phyloP scores from a whole-genome alignment of 2,888 invertebrate species.

The Amitus sp. region DNA sequence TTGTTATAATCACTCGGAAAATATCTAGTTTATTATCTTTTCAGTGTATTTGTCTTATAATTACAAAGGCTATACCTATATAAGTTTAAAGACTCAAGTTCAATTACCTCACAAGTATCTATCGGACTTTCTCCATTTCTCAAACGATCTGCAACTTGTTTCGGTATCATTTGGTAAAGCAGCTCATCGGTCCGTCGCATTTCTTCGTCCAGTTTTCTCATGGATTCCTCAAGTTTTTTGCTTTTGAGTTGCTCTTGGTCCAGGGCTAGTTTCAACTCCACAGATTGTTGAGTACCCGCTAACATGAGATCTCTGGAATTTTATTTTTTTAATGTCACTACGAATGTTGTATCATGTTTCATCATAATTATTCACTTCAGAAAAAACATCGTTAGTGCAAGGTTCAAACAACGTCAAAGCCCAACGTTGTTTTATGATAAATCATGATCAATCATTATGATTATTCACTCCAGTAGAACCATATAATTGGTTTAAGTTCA shows the following conservation, averaged over 20 bases:
- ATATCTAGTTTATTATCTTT: too few species aligned
- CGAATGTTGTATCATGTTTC: too few species aligned
- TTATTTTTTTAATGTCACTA: too few species aligned
- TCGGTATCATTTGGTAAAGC: slow-evolving; percentile 98
- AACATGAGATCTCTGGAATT: slow-evolving; percentile 87
- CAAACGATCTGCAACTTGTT: slow-evolving; percentile 93
- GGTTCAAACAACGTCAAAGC: too few species aligned
- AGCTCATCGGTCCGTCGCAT: slow-evolving; percentile 96
- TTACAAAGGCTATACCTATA: not conserved
- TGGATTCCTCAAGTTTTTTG: slow-evolving; percentile 94
- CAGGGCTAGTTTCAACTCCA: slow-evolving; percentile 92
- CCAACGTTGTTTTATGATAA: too few species aligned
- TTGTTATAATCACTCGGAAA: too few species aligned
- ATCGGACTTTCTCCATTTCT: slow-evolving; percentile 95
- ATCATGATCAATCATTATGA: too few species aligned
- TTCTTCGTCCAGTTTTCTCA: slow-evolving; percentile 94
- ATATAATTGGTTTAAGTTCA: too few species aligned
- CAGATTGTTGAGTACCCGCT: slow-evolving; percentile 97
- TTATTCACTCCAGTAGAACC: too few species aligned
- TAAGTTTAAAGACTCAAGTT: not conserved
- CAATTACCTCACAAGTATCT: slow-evolving; percentile 91
- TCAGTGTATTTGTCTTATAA: not conserved
- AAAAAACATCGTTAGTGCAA: too few species aligned
- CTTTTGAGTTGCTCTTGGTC: slow-evolving; percentile 98
- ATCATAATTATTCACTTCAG: too few species aligned